phyloP scores from a whole-genome alignment of 2,888 invertebrate genomes.

The Drosophila rubida region DNA sequence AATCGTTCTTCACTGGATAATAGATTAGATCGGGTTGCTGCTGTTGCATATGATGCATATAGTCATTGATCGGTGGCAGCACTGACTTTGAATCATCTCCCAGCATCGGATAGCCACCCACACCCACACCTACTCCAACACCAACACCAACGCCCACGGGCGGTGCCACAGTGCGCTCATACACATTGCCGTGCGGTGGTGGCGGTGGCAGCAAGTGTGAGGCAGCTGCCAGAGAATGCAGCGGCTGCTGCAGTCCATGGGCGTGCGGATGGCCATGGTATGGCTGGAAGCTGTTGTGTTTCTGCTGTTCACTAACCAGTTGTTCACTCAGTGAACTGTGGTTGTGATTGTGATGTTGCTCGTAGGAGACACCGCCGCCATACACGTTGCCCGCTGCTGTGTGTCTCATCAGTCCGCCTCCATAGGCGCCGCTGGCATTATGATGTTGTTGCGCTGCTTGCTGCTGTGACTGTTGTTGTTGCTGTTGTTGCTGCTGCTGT shows the following conservation, averaged over 20 bases:
- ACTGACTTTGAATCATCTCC: conserved; percentile 83
- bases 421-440: conserved; percentile 61
- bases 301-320: conserved; percentile 79
- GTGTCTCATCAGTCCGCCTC: conserved; percentile 80
- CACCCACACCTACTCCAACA: conserved; percentile 62
- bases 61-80: conserved; percentile 84
- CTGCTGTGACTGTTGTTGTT: conserved; percentile 59
- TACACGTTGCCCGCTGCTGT: conserved; percentile 66
- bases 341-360: conserved; percentile 65
- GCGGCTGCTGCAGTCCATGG: conserved; percentile 62
- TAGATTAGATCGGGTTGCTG: conserved; percentile 83
- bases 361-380: conserved; percentile 62
- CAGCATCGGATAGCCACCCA: conserved; percentile 74
- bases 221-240: conserved; percentile 68
- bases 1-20: conserved; percentile 84
- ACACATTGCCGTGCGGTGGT: conserved; percentile 76
- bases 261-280: conserved; percentile 77
- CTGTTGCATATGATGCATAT: conserved; percentile 83
- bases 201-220: conserved; percentile 77
- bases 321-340: conserved; percentile 69
- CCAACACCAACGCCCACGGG: conserved; percentile 67
- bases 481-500: conserved; percentile 68
- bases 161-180: conserved; percentile 72
- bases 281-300: conserved; percentile 83
- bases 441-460: conserved; percentile 55